phyloP scores from a whole-genome alignment of 1,140 invertebrate species.

The Radopholus similis region DNA sequence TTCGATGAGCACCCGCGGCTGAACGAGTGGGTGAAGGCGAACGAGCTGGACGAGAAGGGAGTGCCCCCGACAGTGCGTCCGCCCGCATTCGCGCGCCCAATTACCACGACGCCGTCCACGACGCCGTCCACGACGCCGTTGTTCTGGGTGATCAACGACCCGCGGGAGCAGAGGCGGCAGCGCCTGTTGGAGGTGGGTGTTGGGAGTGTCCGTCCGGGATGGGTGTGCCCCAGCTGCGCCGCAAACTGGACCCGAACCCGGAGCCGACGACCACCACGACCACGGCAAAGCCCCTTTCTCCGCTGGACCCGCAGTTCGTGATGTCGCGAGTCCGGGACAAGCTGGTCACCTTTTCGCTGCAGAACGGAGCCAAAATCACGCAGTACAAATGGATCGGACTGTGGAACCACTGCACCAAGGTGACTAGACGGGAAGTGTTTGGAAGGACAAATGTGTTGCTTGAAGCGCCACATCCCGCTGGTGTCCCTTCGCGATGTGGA shows the following conservation, averaged over 20 bases:
- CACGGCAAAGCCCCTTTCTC: constrained; percentile 31
- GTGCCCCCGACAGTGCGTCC: not conserved
- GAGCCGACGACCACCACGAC: constrained; percentile 12
- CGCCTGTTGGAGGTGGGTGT: constrained; percentile 29
- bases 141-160: constrained; percentile 51
- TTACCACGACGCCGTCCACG: not conserved
- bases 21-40: not conserved
- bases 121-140: constrained; percentile 48
- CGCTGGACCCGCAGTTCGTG: constrained; percentile 27
- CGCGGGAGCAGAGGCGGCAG: constrained; percentile 32
- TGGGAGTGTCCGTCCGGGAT: not conserved
- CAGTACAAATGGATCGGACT: constrained; percentile 54
- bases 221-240: not conserved
- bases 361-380: constrained; percentile 53
- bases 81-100: not conserved
- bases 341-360: constrained; percentile 40
- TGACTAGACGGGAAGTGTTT: no score
- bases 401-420: constrained; percentile 49
- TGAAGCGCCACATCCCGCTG: constrained; percentile 41
- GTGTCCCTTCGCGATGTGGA: constrained; percentile 49
- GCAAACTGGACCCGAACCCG: constrained; percentile 15
- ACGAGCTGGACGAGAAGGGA: constrained; percentile 3
- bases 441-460: not conserved
- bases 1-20: not conserved
- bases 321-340: constrained; percentile 38